Percentiles rank a stretch among this genome's conserved stretches.
Evolutionary conservation across 2,113 vertebrate genomes (phyloP).

Genomic region (Hyla sarda): DNA sequence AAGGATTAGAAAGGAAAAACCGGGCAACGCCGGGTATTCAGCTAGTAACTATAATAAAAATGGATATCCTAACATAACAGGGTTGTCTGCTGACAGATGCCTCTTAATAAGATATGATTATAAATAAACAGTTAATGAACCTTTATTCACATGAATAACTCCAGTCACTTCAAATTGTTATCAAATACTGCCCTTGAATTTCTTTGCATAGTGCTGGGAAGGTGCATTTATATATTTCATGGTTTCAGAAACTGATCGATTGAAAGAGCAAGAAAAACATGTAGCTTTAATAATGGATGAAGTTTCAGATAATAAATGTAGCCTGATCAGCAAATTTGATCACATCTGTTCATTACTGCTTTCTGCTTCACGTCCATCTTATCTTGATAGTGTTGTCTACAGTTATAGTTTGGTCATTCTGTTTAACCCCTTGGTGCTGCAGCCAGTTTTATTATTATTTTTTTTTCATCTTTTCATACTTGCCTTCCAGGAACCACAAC

Average conservation of each 20-base stretch:
- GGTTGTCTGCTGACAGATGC: too few relatives aligned
- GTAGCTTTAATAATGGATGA: slow-evolving; percentile 50
- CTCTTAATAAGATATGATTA: not conserved
- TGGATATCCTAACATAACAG: too few relatives aligned
- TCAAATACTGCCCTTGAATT: slow-evolving; percentile 40
- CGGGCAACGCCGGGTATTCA: too few relatives aligned
- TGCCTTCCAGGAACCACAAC: too few relatives aligned
- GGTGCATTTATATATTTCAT: slow-evolving; percentile 52
- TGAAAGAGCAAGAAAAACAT: slow-evolving; percentile 7
- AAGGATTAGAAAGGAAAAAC: too few relatives aligned
- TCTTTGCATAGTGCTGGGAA: slow-evolving; percentile 34
- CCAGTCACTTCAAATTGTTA: slow-evolving; percentile 19
- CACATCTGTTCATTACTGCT: not conserved
- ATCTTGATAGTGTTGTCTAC: not conserved
- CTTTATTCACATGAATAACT: slow-evolving; percentile 13
- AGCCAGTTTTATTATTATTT: too few relatives aligned
- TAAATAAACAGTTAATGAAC: slow-evolving; percentile 31
- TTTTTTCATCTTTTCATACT: too few relatives aligned
- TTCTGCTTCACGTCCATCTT: not conserved
- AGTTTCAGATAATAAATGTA: slow-evolving; percentile 43
- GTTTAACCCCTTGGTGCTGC: too few relatives aligned
- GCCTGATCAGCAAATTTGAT: slow-evolving; percentile 41
- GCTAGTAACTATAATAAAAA: too few relatives aligned
- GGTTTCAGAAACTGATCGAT: slow-evolving; percentile 52
- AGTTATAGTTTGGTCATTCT: not conserved